Base-by-base conservation (phyloP, 1,140 invertebrate genomes). In the Xylocopa sonorina region DNA sequence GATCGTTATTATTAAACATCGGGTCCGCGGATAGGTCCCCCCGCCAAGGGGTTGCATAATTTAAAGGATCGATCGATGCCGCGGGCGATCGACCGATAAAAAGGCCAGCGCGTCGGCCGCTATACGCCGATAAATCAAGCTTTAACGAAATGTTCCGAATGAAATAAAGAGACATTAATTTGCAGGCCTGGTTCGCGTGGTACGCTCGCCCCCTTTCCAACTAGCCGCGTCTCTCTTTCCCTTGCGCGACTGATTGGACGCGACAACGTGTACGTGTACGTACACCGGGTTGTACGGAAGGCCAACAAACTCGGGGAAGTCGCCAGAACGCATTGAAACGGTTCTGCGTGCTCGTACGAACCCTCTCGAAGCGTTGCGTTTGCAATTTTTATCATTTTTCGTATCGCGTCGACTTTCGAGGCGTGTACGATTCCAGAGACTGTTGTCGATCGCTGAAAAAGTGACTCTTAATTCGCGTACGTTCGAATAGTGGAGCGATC, bases 121-220 rank as follows among this genome's bases (percentile, higher is more conserved):
- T 63, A 68, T 55, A 68, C 38, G 58, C 21, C 29, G 57, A 83
- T 84, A 82, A 82, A 86, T 84, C 84, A 69, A 72, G 55, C 58
- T 74, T 69, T 78, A 88, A 81, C 76, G 81, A 83, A 83, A 88
- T 73, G 71, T 68, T 84, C 46, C 73, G 79, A 27, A 72, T 64
- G 78, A 84, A 83, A 80, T 87, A 85, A 89, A 88, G 87, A 88
- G 83, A 87, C 86, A 89, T 89, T 89, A 88, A 90, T 89, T 89
- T 84, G 87, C 78, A 78, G 74, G 72, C 62, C 58, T 79, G 80
- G 24, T 60, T 66, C 63, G 32, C 16, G 55, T 57, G 55, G n/a
- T 21, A 46, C n/a, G 24, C 18, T 63, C 16, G 27, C 48, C 9
- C 34, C 21, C 48, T 63, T 14, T 63, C 55, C 63, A 32, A 32